A percentile compares a stretch with the other conserved stretches of the same genome.
phyloP scores from a whole-genome alignment of 2,797 vertebrate genomes.

The Xenopus petersii region DNA sequence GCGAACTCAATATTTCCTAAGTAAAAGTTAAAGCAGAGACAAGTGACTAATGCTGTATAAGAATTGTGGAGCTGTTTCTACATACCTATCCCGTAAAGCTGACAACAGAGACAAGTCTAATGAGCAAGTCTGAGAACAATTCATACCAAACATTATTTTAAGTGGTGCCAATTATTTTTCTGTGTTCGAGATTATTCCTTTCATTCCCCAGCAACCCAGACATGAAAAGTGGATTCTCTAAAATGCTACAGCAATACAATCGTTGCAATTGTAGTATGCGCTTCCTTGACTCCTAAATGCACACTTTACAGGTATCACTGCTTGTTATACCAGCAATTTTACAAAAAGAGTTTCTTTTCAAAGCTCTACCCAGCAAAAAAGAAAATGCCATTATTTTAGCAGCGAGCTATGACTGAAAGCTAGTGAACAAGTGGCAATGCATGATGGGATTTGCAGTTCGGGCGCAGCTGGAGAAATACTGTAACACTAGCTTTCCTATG shows the following conservation, averaged over 20 bases:
- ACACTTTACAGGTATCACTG: slow-evolving; percentile 27
- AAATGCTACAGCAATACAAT: slow-evolving; percentile 9
- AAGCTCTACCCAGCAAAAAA: too few relatives aligned
- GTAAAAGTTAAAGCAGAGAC: too few relatives aligned
- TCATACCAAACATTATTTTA: slow-evolving; percentile 19
- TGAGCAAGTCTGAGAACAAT: background rate
- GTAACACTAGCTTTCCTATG: background rate
- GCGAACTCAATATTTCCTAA: too few relatives aligned
- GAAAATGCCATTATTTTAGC: too few relatives aligned
- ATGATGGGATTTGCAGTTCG: background rate
- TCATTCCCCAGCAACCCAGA: background rate
- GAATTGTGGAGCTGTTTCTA: too few relatives aligned
- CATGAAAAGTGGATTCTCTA: slow-evolving; percentile 2
- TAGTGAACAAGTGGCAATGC: too few relatives aligned
- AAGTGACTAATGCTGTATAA: too few relatives aligned
- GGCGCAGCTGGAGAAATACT: background rate
- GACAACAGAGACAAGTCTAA: too few relatives aligned
- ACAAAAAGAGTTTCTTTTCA: background rate
- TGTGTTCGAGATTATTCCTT: background rate
- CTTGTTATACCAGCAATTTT: background rate
- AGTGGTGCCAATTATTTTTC: background rate
- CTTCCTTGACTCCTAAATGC: slow-evolving; percentile 13
- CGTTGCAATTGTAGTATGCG: slow-evolving; percentile 2
- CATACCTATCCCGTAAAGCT: too few relatives aligned
- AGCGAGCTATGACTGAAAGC: background rate